Evolutionary conservation across 2,797 vertebrate species (phyloP).

Genomic region (Enteromius viviparus): DNA sequence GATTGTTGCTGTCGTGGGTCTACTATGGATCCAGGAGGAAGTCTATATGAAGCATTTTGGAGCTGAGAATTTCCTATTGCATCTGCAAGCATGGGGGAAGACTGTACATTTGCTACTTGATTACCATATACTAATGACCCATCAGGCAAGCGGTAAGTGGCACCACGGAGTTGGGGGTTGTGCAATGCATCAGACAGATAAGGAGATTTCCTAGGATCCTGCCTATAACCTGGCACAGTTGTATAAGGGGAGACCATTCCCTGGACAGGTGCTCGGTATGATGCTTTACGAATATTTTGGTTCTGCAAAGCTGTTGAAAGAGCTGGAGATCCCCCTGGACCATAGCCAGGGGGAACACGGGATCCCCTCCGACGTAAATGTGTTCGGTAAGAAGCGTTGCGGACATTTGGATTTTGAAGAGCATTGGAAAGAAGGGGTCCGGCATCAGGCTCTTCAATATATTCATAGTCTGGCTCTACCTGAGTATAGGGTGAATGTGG

Average conservation of each 20-base stretch:
- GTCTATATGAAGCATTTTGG: constrained; percentile 68
- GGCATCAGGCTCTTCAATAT: constrained; percentile 74
- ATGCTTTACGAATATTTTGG: constrained; percentile 62
- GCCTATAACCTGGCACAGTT: constrained; percentile 28
- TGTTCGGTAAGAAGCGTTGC: constrained; percentile 65
- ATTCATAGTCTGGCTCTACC: constrained; percentile 72
- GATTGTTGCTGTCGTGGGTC: constrained; percentile 70
- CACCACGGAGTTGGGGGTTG: constrained; percentile 54
- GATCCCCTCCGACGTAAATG: constrained; percentile 55
- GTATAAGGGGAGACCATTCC: constrained; percentile 37
- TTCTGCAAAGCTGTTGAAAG: constrained; percentile 68
- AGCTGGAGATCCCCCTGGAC: constrained; percentile 53
- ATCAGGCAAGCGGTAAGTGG: constrained; percentile 52
- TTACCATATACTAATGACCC: constrained; percentile 49
- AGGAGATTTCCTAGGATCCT: constrained; percentile 54
- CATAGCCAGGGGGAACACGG: constrained; percentile 39
- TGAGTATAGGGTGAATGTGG: constrained; percentile 65
- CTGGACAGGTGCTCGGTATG: constrained; percentile 53
- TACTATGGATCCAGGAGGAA: constrained; percentile 77
- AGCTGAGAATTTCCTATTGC: constrained; percentile 58
- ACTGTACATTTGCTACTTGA: constrained; percentile 40
- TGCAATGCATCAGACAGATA: constrained; percentile 59
- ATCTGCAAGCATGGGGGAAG: constrained; percentile 55
- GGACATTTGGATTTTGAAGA: constrained; percentile 71
- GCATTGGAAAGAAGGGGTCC: constrained; percentile 75